Percentiles rank a stretch among this genome's conserved stretches.
Evolutionary conservation across 2,113 vertebrate species (phyloP).

Genomic region (Trachemys scripta): DNA sequence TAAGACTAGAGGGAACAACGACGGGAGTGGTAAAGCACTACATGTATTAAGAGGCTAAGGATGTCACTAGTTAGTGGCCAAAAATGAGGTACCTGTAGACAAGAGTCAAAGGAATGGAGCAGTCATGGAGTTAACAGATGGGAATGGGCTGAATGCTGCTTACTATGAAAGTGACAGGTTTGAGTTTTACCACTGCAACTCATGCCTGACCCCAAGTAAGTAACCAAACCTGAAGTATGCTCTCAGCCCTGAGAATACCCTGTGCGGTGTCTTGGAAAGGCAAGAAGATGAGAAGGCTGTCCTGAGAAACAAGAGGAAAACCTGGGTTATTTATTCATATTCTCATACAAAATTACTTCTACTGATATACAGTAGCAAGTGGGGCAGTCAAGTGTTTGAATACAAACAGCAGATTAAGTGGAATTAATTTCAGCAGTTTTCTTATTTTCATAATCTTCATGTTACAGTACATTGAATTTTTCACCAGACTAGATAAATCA

Average conservation of each 20-base stretch:
- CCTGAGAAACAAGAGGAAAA: not conserved
- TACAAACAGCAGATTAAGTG: not conserved
- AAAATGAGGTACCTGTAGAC: not conserved
- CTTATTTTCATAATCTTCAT: not conserved
- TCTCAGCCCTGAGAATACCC: not conserved
- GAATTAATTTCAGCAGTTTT: not conserved
- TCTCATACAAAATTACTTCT: not conserved
- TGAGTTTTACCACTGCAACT: not conserved
- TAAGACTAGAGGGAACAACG: not conserved
- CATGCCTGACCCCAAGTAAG: not conserved
- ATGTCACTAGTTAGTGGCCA: not conserved
- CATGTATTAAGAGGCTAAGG: not conserved
- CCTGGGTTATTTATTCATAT: not conserved
- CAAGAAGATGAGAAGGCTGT: not conserved
- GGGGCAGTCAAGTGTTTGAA: not conserved
- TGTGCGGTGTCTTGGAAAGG: not conserved
- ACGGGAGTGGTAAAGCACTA: fast-evolving
- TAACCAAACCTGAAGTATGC: not conserved
- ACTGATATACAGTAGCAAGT: not conserved
- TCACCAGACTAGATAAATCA: not conserved
- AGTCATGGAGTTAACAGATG: not conserved
- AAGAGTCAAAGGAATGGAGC: not conserved
- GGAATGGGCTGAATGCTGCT: not conserved
- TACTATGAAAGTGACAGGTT: fast-evolving
- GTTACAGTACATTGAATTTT: not conserved